Base-by-base conservation (phyloP, 2,888 invertebrate species). In the Andrena praecox region DNA sequence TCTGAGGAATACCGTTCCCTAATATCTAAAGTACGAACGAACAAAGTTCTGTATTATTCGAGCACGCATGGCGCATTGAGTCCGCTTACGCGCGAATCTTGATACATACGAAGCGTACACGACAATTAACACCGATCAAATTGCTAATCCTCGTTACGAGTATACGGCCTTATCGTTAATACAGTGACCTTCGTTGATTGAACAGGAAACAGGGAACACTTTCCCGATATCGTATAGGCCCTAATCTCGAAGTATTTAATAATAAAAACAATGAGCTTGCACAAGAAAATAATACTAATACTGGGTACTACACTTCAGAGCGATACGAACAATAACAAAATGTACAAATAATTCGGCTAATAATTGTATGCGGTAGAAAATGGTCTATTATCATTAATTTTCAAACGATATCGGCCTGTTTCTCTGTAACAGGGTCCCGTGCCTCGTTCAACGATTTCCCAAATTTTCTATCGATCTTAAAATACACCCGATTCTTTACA, bases 401-500 rank as follows among this genome's bases (percentile, higher is more conserved):
- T 82, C 59, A 84, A 48, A 84, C 84, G 6, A 84, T 67, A 20
- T 75, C 60, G 2, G 60, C 59, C 10, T 16, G 33, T 54, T 78
- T 82, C 3, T 35, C 27, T 3, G 12, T 1, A 5, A 0, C 10
- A 10, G 42, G 10, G 3, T n/a, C 33, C 8, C 71, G 69, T 0
- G 48, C 42, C 31, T 42, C 67, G 3, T 12, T 10, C 7, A 59
- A 31, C 6, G 54, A 27, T 60, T 62, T 84, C 56, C 56, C 79
- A 50, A 20, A 50, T 70, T 56, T 79, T 16, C 20, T 42, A 12
- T 16, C 29, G 10, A 80, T 66, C 27, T 69, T 85, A 5, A 35
- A 42, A 29, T 85, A 89, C 10, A 81, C 12, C 6, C 84, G 85
- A 74, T 90, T 94, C 73, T 96, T 94, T 27, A 94, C 90, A 12